Percentiles rank a stretch among this genome's conserved stretches.
These are phyloP conservation scores for Phalacrocorax brasilianus DNA, from an alignment of 2,113 vertebrate species.

Conservation along the genomic window DNA sequence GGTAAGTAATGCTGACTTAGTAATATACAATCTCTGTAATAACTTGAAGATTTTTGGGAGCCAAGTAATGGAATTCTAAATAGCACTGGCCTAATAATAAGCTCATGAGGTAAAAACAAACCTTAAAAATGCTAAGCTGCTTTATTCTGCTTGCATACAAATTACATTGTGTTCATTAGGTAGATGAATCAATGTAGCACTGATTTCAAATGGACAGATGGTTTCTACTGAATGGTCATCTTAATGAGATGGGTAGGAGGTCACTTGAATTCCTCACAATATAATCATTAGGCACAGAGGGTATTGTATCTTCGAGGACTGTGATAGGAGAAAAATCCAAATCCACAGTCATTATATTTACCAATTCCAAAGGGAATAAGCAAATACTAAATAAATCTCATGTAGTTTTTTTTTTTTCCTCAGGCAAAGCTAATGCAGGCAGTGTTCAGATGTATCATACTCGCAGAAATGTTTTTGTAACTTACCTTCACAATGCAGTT, in stretches of 20 bases:
- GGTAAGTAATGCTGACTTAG: background rate
- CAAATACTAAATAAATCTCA: background rate
- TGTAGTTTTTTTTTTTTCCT: background rate
- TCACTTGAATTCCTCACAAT: slow-evolving; percentile 16
- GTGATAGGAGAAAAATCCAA: background rate
- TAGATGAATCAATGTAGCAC: slow-evolving; percentile 36
- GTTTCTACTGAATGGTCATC: slow-evolving; percentile 54
- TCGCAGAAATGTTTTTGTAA: background rate
- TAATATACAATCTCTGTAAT: background rate
- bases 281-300: background rate
- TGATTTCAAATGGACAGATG: slow-evolving; percentile 49
- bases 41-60: background rate
- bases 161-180: slow-evolving; percentile 38
- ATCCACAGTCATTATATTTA: background rate
- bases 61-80: slow-evolving; percentile 71
- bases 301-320: background rate
- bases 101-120: slow-evolving; percentile 47
- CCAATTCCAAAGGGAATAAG: background rate
- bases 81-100: slow-evolving; percentile 68
- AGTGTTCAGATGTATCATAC: background rate
- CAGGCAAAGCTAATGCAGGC: background rate
- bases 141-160: slow-evolving; percentile 71
- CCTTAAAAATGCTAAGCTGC: slow-evolving; percentile 55
- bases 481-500: background rate
- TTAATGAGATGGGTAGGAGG: slow-evolving; percentile 55